phyloP scores from a whole-genome alignment of 2,888 invertebrate species.

The Halictus ligatus region DNA sequence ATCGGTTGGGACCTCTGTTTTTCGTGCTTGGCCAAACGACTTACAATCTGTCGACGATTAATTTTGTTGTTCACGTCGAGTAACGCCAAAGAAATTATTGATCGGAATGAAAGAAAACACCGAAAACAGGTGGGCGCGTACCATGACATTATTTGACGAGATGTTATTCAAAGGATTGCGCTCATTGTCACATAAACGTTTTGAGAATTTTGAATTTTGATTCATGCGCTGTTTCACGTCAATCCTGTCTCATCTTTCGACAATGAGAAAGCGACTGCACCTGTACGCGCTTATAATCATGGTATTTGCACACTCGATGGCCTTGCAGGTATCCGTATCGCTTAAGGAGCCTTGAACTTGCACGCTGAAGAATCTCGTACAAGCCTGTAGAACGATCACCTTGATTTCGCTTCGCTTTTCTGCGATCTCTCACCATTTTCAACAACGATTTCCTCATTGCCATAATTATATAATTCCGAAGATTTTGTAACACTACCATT shows the following conservation, averaged over 20 bases:
- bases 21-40: slow-evolving; percentile 55
- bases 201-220: slow-evolving; percentile 20
- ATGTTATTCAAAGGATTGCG: slow-evolving; percentile 45
- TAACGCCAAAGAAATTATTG: slow-evolving; percentile 50
- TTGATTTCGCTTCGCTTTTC: slow-evolving; percentile 25
- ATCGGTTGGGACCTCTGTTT: neutral
- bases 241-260: slow-evolving; percentile 54
- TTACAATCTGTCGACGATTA: slow-evolving; percentile 68
- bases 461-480: slow-evolving; percentile 17
- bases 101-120: neutral
- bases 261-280: slow-evolving; percentile 65
- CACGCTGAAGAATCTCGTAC: slow-evolving; percentile 70
- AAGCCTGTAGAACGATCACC: slow-evolving; percentile 52
- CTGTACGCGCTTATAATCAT: slow-evolving; percentile 63
- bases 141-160: neutral
- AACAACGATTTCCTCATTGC: neutral
- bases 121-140: slow-evolving; percentile 24
- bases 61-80: slow-evolving; percentile 72
- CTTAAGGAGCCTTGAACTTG: slow-evolving; percentile 76
- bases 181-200: neutral
- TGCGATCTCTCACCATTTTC: neutral
- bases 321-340: slow-evolving; percentile 75
- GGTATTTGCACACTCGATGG: slow-evolving; percentile 74
- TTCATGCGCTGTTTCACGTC: slow-evolving; percentile 55
- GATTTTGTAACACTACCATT: neutral